These are phyloP conservation scores for Tenthredo livida DNA, from an alignment of 2,888 invertebrate genomes.

Conservation along the genomic window DNA sequence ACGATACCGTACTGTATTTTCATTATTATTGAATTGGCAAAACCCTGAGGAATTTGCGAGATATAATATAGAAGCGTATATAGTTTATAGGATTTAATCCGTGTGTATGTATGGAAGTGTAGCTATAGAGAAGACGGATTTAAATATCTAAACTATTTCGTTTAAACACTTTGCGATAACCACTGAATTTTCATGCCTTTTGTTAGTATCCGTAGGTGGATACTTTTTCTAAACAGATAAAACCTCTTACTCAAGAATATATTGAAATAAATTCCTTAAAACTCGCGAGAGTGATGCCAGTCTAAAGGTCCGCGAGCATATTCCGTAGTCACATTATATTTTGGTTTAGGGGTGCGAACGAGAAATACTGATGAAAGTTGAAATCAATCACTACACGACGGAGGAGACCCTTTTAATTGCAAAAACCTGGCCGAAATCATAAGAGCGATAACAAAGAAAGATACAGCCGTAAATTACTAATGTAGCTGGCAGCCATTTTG, in stretches of 20 bases:
- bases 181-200: conserved; percentile 13
- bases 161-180: conserved; percentile 4
- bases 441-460: conserved; percentile 76
- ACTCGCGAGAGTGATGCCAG: conserved; percentile 58
- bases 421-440: conserved; percentile 65
- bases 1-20: neutral
- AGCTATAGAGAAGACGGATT: neutral
- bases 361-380: conserved; percentile 62
- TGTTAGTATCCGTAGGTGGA: neutral
- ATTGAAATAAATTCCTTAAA: conserved; percentile 64
- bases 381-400: conserved; percentile 64
- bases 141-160: conserved; percentile 10
- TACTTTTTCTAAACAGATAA: conserved; percentile 35
- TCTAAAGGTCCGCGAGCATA: conserved; percentile 66
- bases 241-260: conserved; percentile 52
- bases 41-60: neutral
- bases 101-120: neutral
- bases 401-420: conserved; percentile 60
- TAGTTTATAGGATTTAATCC: neutral
- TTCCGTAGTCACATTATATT: conserved; percentile 68
- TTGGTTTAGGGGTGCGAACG: conserved; percentile 60
- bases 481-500: conserved; percentile 85
- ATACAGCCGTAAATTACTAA: conserved; percentile 78
- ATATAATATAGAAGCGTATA: neutral
- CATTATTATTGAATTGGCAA: conserved; percentile 6